Percentiles rank a stretch among this genome's conserved stretches.
Conservation (phyloP, 30 jellyfish, hydroid and myxozoan genomes). For the Turritopsis rubra region DNA sequence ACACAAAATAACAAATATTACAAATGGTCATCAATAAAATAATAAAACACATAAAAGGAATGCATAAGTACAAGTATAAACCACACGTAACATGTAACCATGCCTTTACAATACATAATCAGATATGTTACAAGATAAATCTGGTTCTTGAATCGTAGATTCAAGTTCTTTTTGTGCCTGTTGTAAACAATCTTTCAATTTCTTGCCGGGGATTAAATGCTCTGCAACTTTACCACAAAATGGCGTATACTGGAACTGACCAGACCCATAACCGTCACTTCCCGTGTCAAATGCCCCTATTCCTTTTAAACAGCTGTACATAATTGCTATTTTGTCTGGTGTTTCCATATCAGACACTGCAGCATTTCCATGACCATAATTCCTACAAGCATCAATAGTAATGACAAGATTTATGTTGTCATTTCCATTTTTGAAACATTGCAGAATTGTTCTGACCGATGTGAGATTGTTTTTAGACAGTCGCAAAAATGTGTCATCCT, state of each 20-base stretch:
- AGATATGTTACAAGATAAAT: neutral
- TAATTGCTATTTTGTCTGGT: neutral
- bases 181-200: neutral
- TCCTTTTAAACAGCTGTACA: neutral
- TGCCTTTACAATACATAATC: neutral
- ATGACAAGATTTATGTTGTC: neutral
- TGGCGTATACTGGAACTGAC: neutral
- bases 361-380: neutral
- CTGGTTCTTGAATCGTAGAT: neutral
- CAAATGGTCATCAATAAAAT: too few relatives aligned
- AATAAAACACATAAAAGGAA: too few relatives aligned
- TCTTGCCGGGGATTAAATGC: neutral
- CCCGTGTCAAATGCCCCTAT: neutral
- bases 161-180: neutral
- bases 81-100: too few relatives aligned
- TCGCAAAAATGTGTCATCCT: neutral
- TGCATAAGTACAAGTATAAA: too few relatives aligned
- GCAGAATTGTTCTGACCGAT: neutral
- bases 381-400: neutral
- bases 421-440: neutral
- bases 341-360: neutral
- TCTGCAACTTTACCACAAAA: neutral
- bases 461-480: neutral
- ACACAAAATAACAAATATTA: too few relatives aligned
- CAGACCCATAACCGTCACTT: too few relatives aligned